Conservation (phyloP, 2,797 vertebrate genomes). For the Rhabdomys pumilio region DNA sequence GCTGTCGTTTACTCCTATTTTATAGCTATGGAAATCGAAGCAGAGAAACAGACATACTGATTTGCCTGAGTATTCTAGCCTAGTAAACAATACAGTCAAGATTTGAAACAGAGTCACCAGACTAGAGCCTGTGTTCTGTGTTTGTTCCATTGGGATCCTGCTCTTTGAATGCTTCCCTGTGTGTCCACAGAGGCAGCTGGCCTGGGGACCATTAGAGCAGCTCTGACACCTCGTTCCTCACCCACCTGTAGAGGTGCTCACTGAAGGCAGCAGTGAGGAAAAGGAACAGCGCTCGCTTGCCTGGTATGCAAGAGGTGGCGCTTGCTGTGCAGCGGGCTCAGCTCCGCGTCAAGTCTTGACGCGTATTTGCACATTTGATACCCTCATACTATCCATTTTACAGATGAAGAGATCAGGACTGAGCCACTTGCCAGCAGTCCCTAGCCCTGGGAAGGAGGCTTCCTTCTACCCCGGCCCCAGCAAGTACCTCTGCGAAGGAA, state of each 20-base stretch:
- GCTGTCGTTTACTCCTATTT: neutral
- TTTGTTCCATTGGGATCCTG: neutral
- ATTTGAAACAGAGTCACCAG: neutral
- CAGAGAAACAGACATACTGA: neutral
- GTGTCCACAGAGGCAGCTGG: neutral
- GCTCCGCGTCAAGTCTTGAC: neutral
- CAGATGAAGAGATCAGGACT: neutral
- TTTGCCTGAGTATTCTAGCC: neutral
- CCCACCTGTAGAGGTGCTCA: neutral
- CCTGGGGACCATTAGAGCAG: neutral
- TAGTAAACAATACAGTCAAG: neutral
- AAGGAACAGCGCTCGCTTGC: neutral
- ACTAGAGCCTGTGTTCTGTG: neutral
- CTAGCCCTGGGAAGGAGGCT: neutral
- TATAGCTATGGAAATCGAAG: neutral
- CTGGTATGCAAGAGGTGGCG: neutral
- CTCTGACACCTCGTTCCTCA: neutral
- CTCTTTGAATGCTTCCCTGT: neutral
- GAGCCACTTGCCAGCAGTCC: neutral
- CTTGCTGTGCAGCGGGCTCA: rapidly evolving
- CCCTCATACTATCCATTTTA: neutral
- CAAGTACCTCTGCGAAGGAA: conserved; percentile 93
- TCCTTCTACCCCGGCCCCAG: neutral
- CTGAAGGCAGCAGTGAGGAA: neutral
- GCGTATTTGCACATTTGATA: rapidly evolving